A percentile compares a stretch with the other conserved stretches of the same genome.
phyloP scores from a whole-genome alignment of 2,888 invertebrate genomes.

The Tortrix viridana region DNA sequence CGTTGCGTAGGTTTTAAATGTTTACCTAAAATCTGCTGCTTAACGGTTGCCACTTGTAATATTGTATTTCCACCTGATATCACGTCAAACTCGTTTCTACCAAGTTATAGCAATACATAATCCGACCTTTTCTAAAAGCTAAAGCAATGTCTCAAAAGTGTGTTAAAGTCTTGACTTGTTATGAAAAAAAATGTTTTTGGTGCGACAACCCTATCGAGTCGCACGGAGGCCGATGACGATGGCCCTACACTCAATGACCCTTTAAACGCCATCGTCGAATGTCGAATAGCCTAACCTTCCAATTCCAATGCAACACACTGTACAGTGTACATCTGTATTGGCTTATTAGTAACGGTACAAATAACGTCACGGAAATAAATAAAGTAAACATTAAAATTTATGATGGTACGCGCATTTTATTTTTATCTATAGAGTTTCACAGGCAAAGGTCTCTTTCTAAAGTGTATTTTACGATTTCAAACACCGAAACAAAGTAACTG shows the following conservation, averaged over 20 bases:
- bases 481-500: slow-evolving; percentile 14
- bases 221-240: slow-evolving; percentile 13
- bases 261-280: neutral
- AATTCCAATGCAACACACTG: slow-evolving; percentile 1
- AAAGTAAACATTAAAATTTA: slow-evolving; percentile 28
- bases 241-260: slow-evolving; percentile 22
- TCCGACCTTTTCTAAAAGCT: too few species aligned
- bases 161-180: too few species aligned
- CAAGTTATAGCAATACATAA: too few species aligned
- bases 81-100: too few species aligned
- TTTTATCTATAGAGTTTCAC: slow-evolving; percentile 28
- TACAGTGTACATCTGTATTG: neutral
- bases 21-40: too few species aligned
- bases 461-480: slow-evolving; percentile 18
- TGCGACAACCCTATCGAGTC: neutral
- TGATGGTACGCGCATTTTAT: slow-evolving; percentile 28
- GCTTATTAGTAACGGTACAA: slow-evolving; percentile 20
- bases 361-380: slow-evolving; percentile 35
- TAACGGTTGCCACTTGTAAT: too few species aligned
- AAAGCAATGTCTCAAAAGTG: too few species aligned
- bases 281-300: neutral
- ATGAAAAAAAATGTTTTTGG: too few species aligned
- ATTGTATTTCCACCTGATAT: too few species aligned
- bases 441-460: slow-evolving; percentile 17
- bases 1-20: too few species aligned